Evolutionary conservation across 2,113 vertebrate genomes (phyloP), one percentile per base, ranked within the genome.

Genomic region (Argyrosomus japonicus): DNA sequence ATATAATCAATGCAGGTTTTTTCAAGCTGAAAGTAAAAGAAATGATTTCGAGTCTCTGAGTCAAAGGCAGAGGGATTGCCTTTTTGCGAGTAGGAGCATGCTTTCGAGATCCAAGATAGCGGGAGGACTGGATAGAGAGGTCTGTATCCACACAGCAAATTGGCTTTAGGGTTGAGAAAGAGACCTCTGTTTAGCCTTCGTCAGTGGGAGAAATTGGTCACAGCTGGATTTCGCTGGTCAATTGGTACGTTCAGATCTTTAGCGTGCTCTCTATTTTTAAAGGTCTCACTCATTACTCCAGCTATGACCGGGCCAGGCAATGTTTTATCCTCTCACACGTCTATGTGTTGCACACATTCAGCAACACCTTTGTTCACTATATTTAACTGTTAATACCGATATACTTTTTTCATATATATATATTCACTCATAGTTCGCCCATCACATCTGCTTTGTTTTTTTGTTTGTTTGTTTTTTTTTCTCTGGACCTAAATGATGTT

Each of bases 151-250:
- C 86, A 87, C 84, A 62, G 58, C 27, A 90, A 83, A 75, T 92
- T 92, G 91, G 77, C 74, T 85, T 64, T 48, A 45, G 80, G 67
- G 61, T 89, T 78, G 81, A 80, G 74, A 91, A 84, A 79, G 61
- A 88, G 72, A 88, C 87, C 81, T 88, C 75, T 86, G 65, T 90
- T 93, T 88, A 91, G 85, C 85, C 82, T 78, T 58, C 29, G 78
- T 93, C 73, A 89, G 40, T 70, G 43, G 86, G 65, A 88, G 74
- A 92, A 87, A 92, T 91, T 87, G 83, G 82, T 69, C 80, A 91
- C 73, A 87, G 91, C 82, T 87, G 86, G 79, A 89, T 87, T 87
- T 85, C 14, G 77, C 79, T 68, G 78, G 62, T 89, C 83, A 82
- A 67, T 69, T 74, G 60, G 27, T 91, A 72, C 62, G 75, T 91